phyloP scores from a whole-genome alignment of 2,888 invertebrate genomes.

The Calephelis perditalis region DNA sequence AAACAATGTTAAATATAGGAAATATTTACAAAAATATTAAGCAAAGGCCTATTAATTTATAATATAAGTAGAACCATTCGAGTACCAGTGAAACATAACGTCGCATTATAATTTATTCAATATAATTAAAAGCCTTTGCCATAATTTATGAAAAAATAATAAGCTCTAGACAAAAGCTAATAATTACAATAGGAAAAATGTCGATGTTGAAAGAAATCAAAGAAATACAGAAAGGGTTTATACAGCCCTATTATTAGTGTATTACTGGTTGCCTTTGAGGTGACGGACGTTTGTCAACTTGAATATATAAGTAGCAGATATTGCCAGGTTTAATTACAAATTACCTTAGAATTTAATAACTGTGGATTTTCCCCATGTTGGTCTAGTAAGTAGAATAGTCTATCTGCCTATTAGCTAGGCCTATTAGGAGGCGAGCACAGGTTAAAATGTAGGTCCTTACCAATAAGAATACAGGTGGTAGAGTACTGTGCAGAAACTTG shows the following conservation, averaged over 20 bases:
- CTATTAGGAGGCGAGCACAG: too few species aligned
- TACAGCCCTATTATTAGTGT: slow-evolving; percentile 61
- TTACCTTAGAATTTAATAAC: too few species aligned
- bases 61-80: background rate
- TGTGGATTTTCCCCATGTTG: too few species aligned
- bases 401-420: too few species aligned
- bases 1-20: too few species aligned
- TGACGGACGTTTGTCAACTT: slow-evolving; percentile 53
- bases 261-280: slow-evolving; percentile 54
- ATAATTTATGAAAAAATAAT: slow-evolving; percentile 34
- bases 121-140: slow-evolving; percentile 14
- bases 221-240: slow-evolving; percentile 64
- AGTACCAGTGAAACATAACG: slow-evolving; percentile 12
- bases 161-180: slow-evolving; percentile 45
- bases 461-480: too few species aligned
- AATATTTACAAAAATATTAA: too few species aligned
- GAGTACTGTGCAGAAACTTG: too few species aligned
- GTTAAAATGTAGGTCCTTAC: too few species aligned
- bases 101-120: slow-evolving; percentile 17
- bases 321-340: background rate
- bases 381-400: too few species aligned
- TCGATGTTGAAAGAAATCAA: slow-evolving; percentile 59
- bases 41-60: too few species aligned
- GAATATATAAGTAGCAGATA: slow-evolving; percentile 25
- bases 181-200: slow-evolving; percentile 53